Evolutionary conservation across 2,113 vertebrate genomes (phyloP).

Genomic region (Cynoglossus semilaevis): DNA sequence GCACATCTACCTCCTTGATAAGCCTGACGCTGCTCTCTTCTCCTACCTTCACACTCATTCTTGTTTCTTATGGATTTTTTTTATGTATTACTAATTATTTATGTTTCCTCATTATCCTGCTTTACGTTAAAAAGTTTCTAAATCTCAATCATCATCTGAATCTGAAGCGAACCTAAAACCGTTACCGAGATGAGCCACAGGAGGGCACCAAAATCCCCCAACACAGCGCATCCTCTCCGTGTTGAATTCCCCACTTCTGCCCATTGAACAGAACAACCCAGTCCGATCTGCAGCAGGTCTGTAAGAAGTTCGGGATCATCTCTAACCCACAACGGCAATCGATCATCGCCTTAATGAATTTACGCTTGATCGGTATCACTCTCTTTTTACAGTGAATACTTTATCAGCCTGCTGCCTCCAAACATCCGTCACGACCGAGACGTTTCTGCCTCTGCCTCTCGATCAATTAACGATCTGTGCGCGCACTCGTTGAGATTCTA

Average conservation of each 20-base stretch:
- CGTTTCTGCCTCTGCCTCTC: conserved; percentile 22
- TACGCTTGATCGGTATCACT: conserved; percentile 27
- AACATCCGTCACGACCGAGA: conserved; percentile 39
- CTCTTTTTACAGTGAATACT: conserved; percentile 29
- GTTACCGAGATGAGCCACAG: too few species aligned
- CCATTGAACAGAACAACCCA: background rate
- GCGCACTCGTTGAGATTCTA: background rate
- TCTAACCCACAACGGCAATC: conserved; percentile 6
- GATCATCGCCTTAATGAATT: conserved; percentile 14
- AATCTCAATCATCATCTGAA: too few species aligned
- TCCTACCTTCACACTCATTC: too few species aligned
- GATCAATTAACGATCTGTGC: conserved; percentile 1
- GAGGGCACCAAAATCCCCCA: too few species aligned
- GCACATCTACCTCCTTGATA: too few species aligned
- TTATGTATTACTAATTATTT: too few species aligned
- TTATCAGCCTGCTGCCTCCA: conserved; percentile 8
- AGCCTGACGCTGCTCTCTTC: too few species aligned
- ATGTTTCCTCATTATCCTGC: too few species aligned
- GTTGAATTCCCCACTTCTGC: background rate
- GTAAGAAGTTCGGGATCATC: conserved; percentile 6
- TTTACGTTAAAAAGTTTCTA: too few species aligned
- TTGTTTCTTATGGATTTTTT: too few species aligned
- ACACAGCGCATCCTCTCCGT: too few species aligned
- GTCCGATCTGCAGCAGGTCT: background rate
- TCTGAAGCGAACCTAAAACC: too few species aligned